Evolutionary conservation across 2,113 vertebrate genomes (phyloP).

Genomic region (Pluvialis apricaria): DNA sequence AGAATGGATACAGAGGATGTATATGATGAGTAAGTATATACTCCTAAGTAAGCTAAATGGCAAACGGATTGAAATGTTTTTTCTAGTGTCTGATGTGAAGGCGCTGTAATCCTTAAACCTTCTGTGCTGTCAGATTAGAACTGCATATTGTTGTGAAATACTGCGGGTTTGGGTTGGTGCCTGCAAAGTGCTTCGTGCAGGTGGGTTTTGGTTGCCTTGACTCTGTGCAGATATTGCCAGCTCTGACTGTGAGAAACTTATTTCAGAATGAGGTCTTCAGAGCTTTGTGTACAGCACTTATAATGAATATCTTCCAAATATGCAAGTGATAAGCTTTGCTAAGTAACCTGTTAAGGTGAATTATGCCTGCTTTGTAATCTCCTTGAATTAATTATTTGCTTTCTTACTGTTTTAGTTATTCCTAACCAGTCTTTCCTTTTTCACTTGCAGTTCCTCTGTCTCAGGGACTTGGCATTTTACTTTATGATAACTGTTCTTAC

Average conservation of each 20-base stretch:
- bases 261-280: background rate
- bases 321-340: background rate
- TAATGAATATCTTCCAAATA: background rate
- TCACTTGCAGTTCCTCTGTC: conserved; percentile 87
- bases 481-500: conserved; percentile 95
- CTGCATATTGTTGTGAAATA: background rate
- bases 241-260: background rate
- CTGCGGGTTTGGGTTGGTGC: background rate
- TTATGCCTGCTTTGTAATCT: background rate
- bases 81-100: background rate
- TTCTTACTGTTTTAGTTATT: background rate
- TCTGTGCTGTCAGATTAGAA: background rate
- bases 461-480: conserved; percentile 98
- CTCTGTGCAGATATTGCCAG: background rate
- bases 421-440: conserved; percentile 70
- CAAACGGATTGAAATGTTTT: background rate
- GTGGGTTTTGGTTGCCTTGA: background rate
- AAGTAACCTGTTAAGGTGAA: background rate
- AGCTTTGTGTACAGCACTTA: background rate
- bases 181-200: background rate
- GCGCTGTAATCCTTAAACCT: background rate
- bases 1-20: conserved; percentile 98
- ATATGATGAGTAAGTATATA: conserved; percentile 90
- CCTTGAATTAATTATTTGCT: background rate
- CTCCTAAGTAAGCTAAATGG: background rate